Base-by-base conservation (phyloP, 2,888 invertebrate species). In the Phengaris arion region DNA sequence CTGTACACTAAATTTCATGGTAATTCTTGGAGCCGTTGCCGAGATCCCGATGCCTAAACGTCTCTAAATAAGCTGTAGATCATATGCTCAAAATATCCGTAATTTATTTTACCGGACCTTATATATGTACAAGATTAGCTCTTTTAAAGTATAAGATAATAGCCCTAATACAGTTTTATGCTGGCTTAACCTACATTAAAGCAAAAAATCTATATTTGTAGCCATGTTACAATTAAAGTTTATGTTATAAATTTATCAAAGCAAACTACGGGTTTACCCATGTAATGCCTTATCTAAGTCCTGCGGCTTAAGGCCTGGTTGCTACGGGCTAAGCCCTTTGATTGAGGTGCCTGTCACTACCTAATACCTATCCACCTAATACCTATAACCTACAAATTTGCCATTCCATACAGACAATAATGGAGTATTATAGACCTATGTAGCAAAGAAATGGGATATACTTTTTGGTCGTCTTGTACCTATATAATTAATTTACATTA, bases 281-380 rank as follows among this genome's bases (percentile, higher is more conserved):
- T 64, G 64, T 64, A 35, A 64, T 52, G 52, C 52, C 72, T 72
- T 52, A 52, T 72, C 52, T 35, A 10, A 52, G 72, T 54, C 72
- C 64, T 35, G 9, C 48, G 51, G 72, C 72, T 54, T 13, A 52
- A 54, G 35, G 72, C 72, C 70, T 22, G 70, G 51, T 15, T 54
- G 72, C 72, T 52, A 35, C 35, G 72, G 35, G 13, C 52, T 72
- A 54, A 72, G 54, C 72, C 52, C 22, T n/a, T 12, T 72, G 72
- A 72, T 72, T 72, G 72, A 72, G 52, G 72, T 54, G 52, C 22
- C 51, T 52, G 72, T 72, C 52, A 72, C 15, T 72, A 52, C 35
- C 35, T 35, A 35, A 3, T 22, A 22, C 54, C 35, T 54, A 51
- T 52, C 72, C 72, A 35, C 22, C 22, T 22, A 22, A 22, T 22